Evolutionary conservation across 1,140 invertebrate species (phyloP).

Genomic region (Chrysomallon squamiferum): DNA sequence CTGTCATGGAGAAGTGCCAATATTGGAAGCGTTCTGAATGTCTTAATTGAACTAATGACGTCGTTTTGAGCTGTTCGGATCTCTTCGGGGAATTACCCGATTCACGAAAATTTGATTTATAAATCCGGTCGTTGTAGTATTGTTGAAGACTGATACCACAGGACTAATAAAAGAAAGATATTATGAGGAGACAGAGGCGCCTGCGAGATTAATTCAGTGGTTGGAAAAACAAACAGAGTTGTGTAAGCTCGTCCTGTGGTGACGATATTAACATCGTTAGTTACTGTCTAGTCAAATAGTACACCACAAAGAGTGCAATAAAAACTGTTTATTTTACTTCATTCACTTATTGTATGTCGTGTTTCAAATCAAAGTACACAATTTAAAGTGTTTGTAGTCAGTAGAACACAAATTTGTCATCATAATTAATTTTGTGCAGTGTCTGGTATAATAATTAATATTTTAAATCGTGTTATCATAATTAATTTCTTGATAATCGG

Average conservation of each 20-base stretch:
- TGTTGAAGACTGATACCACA: neutral
- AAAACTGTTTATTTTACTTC: too few species aligned
- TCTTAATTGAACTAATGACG: constrained; percentile 5
- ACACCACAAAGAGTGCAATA: too few species aligned
- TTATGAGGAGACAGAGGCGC: neutral
- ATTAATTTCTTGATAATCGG: too few species aligned
- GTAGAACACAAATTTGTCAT: too few species aligned
- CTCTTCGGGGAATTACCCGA: neutral
- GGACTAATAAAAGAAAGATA: neutral
- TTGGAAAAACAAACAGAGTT: neutral
- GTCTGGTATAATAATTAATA: too few species aligned
- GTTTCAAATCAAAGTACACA: too few species aligned
- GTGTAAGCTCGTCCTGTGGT: neutral
- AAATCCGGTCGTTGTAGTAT: neutral
- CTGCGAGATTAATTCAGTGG: neutral
- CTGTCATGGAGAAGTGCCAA: neutral
- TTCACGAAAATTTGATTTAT: neutral
- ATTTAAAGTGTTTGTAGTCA: too few species aligned
- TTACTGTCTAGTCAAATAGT: too few species aligned
- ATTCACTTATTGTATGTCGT: too few species aligned
- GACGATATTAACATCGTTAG: too few species aligned
- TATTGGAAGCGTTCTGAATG: constrained; percentile 2
- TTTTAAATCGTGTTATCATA: too few species aligned
- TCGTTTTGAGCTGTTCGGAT: neutral
- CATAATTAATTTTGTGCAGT: too few species aligned